Percentiles rank a stretch among this genome's conserved stretches.
phyloP scores from a whole-genome alignment of 2,888 invertebrate genomes.

The Phragmatobia fuliginosa region DNA sequence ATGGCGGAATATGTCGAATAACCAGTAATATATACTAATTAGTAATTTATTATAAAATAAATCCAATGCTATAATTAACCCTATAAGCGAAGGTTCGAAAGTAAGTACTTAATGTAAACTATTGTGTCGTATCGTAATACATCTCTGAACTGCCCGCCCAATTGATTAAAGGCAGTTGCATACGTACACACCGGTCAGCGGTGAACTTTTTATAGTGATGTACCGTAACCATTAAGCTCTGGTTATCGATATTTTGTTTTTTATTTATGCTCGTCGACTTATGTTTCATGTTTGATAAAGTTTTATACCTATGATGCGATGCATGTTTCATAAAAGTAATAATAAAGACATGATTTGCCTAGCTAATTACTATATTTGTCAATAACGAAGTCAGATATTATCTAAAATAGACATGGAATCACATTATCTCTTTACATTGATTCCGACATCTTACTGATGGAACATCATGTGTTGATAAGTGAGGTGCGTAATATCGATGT shows the following conservation, averaged over 20 bases:
- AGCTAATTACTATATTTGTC: conserved; percentile 14
- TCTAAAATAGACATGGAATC: conserved; percentile 25
- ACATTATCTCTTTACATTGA: conserved; percentile 22
- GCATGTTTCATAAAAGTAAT: not conserved
- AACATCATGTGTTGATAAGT: conserved; percentile 46
- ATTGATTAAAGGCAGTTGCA: conserved; percentile 56
- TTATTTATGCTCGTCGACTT: not conserved
- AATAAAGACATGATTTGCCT: not conserved
- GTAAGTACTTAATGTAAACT: conserved; percentile 20
- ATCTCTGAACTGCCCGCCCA: conserved; percentile 54
- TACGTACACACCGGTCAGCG: conserved; percentile 51
- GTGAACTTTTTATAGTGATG: conserved; percentile 61
- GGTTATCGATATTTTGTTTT: conserved; percentile 5
- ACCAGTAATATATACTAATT: conserved; percentile 9
- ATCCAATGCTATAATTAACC: conserved; percentile 6
- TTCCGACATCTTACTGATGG: conserved; percentile 45
- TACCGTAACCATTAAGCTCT: conserved; percentile 4
- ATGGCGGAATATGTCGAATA: not conserved
- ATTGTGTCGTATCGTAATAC: conserved; percentile 38
- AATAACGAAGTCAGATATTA: conserved; percentile 17
- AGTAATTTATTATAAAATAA: not conserved
- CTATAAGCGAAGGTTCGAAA: conserved; percentile 18
- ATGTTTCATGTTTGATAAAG: not conserved
- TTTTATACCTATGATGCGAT: not conserved
- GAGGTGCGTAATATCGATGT: conserved; percentile 69